Evolutionary conservation across 2,888 invertebrate species (phyloP), one percentile per base, ranked within the genome.

Genomic region (Phragmatobia fuliginosa): DNA sequence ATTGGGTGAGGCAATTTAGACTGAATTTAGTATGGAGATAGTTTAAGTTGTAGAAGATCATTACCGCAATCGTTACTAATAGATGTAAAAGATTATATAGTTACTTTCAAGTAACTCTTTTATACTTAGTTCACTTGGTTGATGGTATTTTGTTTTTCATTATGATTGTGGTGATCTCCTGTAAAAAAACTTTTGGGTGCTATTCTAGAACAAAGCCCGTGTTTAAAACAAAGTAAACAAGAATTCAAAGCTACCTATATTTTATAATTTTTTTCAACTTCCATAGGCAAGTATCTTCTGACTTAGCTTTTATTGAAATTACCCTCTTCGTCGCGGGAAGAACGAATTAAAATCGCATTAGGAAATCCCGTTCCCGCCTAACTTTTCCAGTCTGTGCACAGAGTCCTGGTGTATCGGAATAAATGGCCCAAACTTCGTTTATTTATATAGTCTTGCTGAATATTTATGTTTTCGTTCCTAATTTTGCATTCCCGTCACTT

Each of bases 261-360:
- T 84, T 82, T 82, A 79, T 36, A 14, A 28, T 82, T 83, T 81
- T 87, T 85, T 85, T 82, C 83, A 80, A 78, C 74, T 82, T 76
- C 80, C 77, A 73, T 80, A 79, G 80, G 85, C 84, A 85, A 88
- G 92, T 90, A 90, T 90, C 88, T 86, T 85, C 87, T 82, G 89
- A 89, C 88, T 91, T 90, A 85, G 88, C 88, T 91, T 91, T 92
- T 92, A 93, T 93, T 93, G 91, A 92, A 93, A 94, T 92, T 92
- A 91, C 91, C 91, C 90, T 90, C 90, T 90, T 89, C 91, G 91
- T 89, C 90, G 91, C 90, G 90, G 91, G 88, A 91, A 93, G 91
- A 93, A 90, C 91, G 92, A 94, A 94, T 94, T 94, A 95, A 94
- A 94, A 94, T 94, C 94, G 91, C 94, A 95, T 95, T 94, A 94